phyloP scores from a whole-genome alignment of 2,113 vertebrate species.

The Pelecanoides urinatrix region DNA sequence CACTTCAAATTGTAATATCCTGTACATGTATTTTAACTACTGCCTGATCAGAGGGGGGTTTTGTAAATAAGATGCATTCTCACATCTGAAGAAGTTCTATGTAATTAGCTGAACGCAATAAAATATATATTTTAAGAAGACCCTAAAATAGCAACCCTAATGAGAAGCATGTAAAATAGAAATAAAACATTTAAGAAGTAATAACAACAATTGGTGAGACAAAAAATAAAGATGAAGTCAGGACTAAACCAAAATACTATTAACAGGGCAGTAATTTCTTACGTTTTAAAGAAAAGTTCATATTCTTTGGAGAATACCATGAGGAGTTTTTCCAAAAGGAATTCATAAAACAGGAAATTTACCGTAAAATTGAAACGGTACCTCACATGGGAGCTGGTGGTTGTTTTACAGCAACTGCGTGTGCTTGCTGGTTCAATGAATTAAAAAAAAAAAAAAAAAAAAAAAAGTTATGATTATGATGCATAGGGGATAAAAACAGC shows the following conservation, averaged over 20 bases:
- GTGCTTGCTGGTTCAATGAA: constrained; percentile 4
- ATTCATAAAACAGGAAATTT: constrained; percentile 60
- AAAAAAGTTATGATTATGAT: not conserved
- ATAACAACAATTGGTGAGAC: not conserved
- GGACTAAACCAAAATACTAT: not conserved
- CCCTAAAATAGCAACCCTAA: not conserved
- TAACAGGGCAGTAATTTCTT: not conserved
- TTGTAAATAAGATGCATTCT: constrained; percentile 33
- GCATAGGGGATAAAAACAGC: not conserved
- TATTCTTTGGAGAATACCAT: constrained; percentile 9
- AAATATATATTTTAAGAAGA: not conserved
- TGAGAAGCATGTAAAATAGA: not conserved
- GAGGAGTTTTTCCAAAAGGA: constrained; percentile 49
- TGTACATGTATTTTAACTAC: constrained; percentile 20
- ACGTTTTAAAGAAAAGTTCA: constrained; percentile 28
- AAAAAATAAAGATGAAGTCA: not conserved
- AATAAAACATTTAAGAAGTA: not conserved
- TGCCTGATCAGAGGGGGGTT: constrained; percentile 23
- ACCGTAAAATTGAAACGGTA: constrained; percentile 48
- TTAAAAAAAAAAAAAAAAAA: not conserved
- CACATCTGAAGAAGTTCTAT: constrained; percentile 4
- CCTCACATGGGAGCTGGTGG: constrained; percentile 32
- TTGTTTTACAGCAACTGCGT: not conserved
- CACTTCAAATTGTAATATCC: constrained; percentile 56
- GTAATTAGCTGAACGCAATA: not conserved